These are phyloP conservation scores for Amphilophus citrinellus DNA, from an alignment of 2,113 vertebrate genomes.

Conservation along the genomic window DNA sequence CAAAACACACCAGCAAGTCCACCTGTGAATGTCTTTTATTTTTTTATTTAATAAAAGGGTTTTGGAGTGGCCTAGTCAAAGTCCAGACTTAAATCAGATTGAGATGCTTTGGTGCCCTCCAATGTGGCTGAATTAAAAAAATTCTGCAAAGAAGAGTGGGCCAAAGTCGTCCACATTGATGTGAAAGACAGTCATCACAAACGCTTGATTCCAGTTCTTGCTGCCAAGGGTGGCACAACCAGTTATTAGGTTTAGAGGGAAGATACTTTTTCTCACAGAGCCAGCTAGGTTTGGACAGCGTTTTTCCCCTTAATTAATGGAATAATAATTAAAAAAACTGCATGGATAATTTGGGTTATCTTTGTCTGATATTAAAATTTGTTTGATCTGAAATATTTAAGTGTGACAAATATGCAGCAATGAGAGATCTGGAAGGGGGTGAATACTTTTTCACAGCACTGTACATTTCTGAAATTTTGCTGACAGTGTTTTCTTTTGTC, in stretches of 20 bases:
- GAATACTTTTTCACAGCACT: background rate
- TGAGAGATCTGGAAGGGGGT: too few relatives aligned
- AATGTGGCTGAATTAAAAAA: background rate
- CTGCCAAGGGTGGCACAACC: too few relatives aligned
- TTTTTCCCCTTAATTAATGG: too few relatives aligned
- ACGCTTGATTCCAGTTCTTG: too few relatives aligned
- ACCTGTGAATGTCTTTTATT: background rate
- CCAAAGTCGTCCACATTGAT: background rate
- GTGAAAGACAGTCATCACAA: background rate
- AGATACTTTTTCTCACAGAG: background rate
- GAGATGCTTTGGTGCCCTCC: background rate
- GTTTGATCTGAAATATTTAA: too few relatives aligned
- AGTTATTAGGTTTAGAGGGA: background rate
- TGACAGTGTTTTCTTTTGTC: background rate
- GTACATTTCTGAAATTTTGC: constrained; percentile 1
- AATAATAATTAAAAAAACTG: too few relatives aligned
- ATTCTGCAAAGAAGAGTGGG: background rate
- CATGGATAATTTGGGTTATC: too few relatives aligned
- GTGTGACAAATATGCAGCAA: too few relatives aligned
- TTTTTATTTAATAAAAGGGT: background rate
- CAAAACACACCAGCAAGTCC: background rate
- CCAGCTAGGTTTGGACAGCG: too few relatives aligned
- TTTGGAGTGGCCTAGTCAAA: background rate
- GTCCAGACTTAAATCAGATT: background rate
- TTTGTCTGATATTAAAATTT: too few relatives aligned